Evolutionary conservation across 2,113 vertebrate species (phyloP).

Genomic region (Mastomys natalensis): DNA sequence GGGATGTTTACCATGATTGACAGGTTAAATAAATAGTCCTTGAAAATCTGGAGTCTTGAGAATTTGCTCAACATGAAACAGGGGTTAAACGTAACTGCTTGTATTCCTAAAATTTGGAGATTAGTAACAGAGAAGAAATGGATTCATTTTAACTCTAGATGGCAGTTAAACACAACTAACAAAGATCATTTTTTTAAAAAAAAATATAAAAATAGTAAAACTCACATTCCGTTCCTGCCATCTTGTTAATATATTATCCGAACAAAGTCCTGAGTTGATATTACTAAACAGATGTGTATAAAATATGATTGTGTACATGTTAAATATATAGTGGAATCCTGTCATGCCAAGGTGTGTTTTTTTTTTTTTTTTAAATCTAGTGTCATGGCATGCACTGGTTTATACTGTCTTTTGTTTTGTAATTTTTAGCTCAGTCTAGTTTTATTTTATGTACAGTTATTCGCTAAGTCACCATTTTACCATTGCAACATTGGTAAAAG

Average conservation of each 20-base stretch:
- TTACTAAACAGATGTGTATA: slow-evolving; percentile 86
- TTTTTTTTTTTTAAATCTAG: slow-evolving; percentile 77
- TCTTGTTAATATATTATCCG: slow-evolving; percentile 86
- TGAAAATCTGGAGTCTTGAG: slow-evolving; percentile 29
- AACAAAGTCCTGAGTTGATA: slow-evolving; percentile 85
- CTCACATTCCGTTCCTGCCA: slow-evolving; percentile 79
- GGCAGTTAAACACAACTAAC: slow-evolving; percentile 89
- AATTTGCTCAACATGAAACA: slow-evolving; percentile 46
- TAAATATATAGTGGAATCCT: slow-evolving; percentile 84
- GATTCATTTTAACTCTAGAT: slow-evolving; percentile 87
- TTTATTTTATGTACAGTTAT: slow-evolving; percentile 82
- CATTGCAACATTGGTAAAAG: slow-evolving; percentile 79
- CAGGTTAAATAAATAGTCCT: slow-evolving; percentile 8
- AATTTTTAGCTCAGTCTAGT: slow-evolving; percentile 77
- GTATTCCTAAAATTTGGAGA: slow-evolving; percentile 46
- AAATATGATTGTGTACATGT: slow-evolving; percentile 85
- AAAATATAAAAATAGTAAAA: slow-evolving; percentile 73
- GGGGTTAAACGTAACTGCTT: background rate
- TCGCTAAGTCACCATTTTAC: slow-evolving; percentile 80
- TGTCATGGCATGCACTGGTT: slow-evolving; percentile 79
- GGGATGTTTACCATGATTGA: slow-evolving; percentile 1
- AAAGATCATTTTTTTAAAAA: slow-evolving; percentile 61
- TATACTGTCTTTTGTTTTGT: slow-evolving; percentile 84
- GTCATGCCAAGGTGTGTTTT: slow-evolving; percentile 75
- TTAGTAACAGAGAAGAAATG: slow-evolving; percentile 56